A percentile compares a stretch with the other conserved stretches of the same genome.
These are phyloP conservation scores for Copidosoma floridanum DNA, from an alignment of 1,140 invertebrate species.

Conservation along the genomic window DNA sequence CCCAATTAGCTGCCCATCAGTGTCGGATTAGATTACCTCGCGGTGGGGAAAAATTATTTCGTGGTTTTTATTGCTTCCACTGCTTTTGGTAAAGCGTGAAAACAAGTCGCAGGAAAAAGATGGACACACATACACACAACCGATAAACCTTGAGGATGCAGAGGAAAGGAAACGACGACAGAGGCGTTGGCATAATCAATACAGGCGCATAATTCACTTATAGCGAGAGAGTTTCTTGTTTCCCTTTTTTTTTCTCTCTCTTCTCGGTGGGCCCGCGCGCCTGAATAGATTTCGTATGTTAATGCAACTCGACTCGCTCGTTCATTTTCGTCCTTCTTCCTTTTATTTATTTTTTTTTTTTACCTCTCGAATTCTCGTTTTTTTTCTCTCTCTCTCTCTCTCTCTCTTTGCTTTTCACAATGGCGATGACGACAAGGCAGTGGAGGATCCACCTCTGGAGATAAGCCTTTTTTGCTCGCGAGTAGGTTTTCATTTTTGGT, in stretches of 20 bases:
- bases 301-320: background rate
- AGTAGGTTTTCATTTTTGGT: too few species aligned
- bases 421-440: background rate
- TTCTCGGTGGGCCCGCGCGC: conserved; percentile 10
- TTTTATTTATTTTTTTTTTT: background rate
- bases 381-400: background rate
- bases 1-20: too few species aligned
- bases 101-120: background rate
- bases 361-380: background rate
- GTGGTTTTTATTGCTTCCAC: conserved; percentile 1
- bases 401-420: conserved; percentile 1
- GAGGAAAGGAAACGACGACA: too few species aligned
- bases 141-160: too few species aligned
- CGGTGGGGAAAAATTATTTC: conserved; percentile 15
- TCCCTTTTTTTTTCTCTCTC: background rate
- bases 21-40: too few species aligned
- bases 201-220: conserved; percentile 12
- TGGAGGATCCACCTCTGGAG: background rate
- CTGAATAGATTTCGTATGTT: conserved; percentile 24
- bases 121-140: too few species aligned
- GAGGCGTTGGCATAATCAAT: conserved; percentile 22
- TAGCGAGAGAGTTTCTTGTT: too few species aligned
- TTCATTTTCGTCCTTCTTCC: background rate
- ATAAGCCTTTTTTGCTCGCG: conserved; percentile 13
- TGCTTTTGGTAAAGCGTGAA: background rate